These are phyloP conservation scores for Muscicapa striata DNA, from an alignment of 2,797 vertebrate species.

Conservation along the genomic window DNA sequence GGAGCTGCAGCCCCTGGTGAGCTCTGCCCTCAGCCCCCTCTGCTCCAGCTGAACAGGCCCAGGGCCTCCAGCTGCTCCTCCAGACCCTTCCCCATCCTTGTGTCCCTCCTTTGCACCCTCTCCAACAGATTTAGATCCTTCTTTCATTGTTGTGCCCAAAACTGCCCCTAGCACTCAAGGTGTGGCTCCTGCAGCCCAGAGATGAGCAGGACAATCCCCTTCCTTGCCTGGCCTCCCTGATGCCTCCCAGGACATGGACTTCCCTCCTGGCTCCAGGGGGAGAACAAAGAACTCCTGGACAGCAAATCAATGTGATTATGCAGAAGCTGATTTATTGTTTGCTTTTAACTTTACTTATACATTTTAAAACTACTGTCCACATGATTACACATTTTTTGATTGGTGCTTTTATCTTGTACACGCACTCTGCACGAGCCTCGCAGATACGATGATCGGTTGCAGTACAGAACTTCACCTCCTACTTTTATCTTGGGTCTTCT, in stretches of 20 bases:
- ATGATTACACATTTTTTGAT: no score
- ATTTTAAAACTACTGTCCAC: no score
- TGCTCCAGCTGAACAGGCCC: background rate
- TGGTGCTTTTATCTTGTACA: no score
- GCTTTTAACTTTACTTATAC: no score
- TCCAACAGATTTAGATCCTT: background rate
- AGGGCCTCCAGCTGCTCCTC: background rate
- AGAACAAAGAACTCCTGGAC: no score
- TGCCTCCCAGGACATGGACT: background rate
- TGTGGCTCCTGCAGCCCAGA: rapidly evolving
- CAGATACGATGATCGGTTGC: no score
- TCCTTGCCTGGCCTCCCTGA: background rate
- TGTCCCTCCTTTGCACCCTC: background rate
- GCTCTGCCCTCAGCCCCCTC: background rate
- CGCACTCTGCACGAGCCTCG: no score
- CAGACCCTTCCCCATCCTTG: background rate
- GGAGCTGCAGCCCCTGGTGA: background rate
- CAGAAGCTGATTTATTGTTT: no score
- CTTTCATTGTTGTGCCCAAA: background rate
- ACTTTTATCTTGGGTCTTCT: no score
- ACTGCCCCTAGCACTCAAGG: background rate
- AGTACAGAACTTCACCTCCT: no score
- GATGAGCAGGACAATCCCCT: background rate
- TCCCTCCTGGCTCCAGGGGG: background rate
- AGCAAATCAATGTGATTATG: no score